Evolutionary conservation across 2,113 vertebrate species (phyloP), one percentile per base, ranked within the genome.

Genomic region (Chaetodon auriga): DNA sequence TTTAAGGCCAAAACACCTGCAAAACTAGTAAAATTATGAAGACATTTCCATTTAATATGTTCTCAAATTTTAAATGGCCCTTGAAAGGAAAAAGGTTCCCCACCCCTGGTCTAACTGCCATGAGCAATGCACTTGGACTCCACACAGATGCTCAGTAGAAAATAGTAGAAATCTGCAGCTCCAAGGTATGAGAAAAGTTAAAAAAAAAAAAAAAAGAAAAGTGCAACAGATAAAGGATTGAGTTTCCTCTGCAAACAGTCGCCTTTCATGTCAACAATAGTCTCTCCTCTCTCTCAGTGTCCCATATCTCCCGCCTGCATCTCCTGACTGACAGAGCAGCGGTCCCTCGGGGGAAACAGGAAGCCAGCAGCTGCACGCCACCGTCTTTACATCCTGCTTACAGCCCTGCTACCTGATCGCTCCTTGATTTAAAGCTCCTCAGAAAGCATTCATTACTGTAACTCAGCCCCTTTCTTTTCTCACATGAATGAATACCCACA

Each of bases 221-320:
- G 1, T 3, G 38, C 69, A 68, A 25, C 49, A 62, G 54, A 61
- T 36, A 46, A 14, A 54, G 53, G 57, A 68, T 86, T 9, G 30
- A 4, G 15, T 84, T 89, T 82, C 87, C 70, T 38, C 25, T 36
- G 49, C 54, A 57, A 66, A 77, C 62, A 75, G 66, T 35, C 21
- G 51, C 51, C 71, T 86, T 87, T 84, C 60, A 82, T 53, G 53
- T 68, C 41, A 71, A 85, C 80, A 86, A 81, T 66, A 64, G 61
- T 16, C 25, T 68, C 70, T 78, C 25, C 54, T 65, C 53, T 73
- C 23, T 57, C 1, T 61, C 43, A 8, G 66, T 13, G 69, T 69
- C 66, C 46, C 7, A 2, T 55, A 25, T 80, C 61, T 63, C 71
- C 65, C 25, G 76, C 51, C 64, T 51, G 6, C 23, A 43, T 60